These are phyloP conservation scores for Callipepla squamata DNA, from an alignment of 2,113 vertebrate species.

Conservation along the genomic window DNA sequence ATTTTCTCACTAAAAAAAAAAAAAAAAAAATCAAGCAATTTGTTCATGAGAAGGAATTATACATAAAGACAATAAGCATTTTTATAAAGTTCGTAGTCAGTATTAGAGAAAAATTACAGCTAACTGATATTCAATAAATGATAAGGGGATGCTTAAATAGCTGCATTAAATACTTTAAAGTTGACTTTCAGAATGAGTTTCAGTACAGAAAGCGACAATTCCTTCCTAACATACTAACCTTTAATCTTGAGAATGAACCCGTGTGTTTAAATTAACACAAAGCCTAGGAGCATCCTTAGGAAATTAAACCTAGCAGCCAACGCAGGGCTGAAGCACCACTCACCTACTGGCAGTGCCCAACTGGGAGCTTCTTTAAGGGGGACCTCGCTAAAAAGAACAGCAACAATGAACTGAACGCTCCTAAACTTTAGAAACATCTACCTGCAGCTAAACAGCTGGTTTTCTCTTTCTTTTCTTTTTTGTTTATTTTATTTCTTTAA, in stretches of 20 bases:
- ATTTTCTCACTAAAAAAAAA: conserved; percentile 15
- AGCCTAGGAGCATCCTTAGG: not conserved
- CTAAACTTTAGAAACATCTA: conserved; percentile 63
- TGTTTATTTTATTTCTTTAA: not conserved
- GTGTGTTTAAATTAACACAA: conserved; percentile 8
- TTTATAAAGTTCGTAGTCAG: conserved; percentile 4
- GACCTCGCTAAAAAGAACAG: conserved; percentile 68
- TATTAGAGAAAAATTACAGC: conserved; percentile 32
- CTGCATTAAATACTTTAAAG: conserved; percentile 24
- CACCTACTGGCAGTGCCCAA: conserved; percentile 41
- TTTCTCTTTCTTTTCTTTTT: too few species aligned
- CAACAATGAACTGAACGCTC: conserved; percentile 51
- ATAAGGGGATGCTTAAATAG: not conserved
- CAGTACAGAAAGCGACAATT: not conserved
- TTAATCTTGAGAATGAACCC: conserved; percentile 27
- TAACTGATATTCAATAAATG: conserved; percentile 15
- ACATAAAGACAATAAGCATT: conserved; percentile 45
- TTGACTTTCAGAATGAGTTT: not conserved
- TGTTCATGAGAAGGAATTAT: conserved; percentile 50
- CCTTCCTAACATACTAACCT: conserved; percentile 16
- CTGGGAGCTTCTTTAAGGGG: conserved; percentile 61
- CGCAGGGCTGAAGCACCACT: not conserved
- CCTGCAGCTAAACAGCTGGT: not conserved
- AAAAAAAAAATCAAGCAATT: conserved; percentile 16
- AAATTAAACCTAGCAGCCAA: conserved; percentile 16